Percentiles rank a stretch among this genome's conserved stretches.
Evolutionary conservation across 2,113 vertebrate species (phyloP).

Genomic region (Melanocharis versteri): DNA sequence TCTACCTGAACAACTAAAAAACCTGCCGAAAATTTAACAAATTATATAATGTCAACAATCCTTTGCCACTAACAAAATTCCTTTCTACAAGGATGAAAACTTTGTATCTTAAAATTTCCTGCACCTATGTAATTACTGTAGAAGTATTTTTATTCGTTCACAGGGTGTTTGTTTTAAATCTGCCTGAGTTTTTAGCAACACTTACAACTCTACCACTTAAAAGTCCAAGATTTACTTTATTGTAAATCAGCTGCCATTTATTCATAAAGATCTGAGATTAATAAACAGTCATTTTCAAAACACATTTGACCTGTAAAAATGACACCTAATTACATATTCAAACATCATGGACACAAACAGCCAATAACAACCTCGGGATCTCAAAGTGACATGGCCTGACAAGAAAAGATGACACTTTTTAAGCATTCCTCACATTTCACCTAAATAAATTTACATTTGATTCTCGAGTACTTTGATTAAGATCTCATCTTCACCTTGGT

Average conservation of each 20-base stretch:
- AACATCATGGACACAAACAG: constrained; percentile 67
- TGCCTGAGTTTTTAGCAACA: not conserved
- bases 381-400: constrained; percentile 44
- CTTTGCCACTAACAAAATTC: not conserved
- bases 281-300: constrained; percentile 57
- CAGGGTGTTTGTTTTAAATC: not conserved
- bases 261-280: not conserved
- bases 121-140: not conserved
- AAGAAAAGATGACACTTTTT: constrained; percentile 57
- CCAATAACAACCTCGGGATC: constrained; percentile 63
- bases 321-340: constrained; percentile 74
- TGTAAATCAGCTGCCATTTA: not conserved
- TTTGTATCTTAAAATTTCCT: constrained; percentile 11
- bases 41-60: not conserved
- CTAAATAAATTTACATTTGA: constrained; percentile 4
- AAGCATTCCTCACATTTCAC: not conserved
- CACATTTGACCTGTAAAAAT: constrained; percentile 68
- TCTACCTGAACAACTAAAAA: constrained; percentile 1
- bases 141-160: not conserved
- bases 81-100: not conserved
- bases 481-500: not conserved
- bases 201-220: not conserved
- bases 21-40: not conserved
- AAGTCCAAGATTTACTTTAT: not conserved
- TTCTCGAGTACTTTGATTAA: not conserved